Evolutionary conservation across 2,888 invertebrate species (phyloP), one percentile per base, ranked within the genome.

Genomic region (Plusia festucae): DNA sequence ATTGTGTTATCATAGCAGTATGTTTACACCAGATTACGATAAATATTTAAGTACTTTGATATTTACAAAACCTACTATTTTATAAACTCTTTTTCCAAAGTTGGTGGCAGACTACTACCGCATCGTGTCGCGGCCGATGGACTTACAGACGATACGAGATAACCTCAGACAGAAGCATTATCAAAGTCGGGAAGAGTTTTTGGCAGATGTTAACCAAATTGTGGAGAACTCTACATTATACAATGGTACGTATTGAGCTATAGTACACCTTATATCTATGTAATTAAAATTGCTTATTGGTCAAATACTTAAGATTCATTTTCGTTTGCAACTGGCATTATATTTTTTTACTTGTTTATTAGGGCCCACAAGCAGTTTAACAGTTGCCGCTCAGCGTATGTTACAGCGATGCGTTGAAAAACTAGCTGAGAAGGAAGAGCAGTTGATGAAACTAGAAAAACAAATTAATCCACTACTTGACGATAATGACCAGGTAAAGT

Each of bases 401-500:
- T 88, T 99, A 70, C 97, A 97, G 79, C 96, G 97, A 60, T 99
- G 99, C 87, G 97, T 98, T 0, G 97, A 98, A 76, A 96, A 98
- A 76, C 94, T 99, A 46, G 97, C 97, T 0, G 99, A 99, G 87
- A 98, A 98, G 76, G 99, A 99, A 88, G 98, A 99, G 75, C 97
- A 98, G 86, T 93, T 99, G 60, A 99, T 99, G 97, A 96, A 98
- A 77, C 91, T 99, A 46, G 99, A 99, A 91, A 99, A 99, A 91
- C 98, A 98, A 24, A 99, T 99, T 80, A 99, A 99, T 95, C 99
- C 99, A 0, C 95, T 99, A 57, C 95, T 99, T 44, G 99, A 99
- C 89, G 99, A 99, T 84, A 97, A 99, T 88, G 99, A 99, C 91
- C 98, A 99, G 95, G 96, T 95, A 76, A 70, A 24, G n/a, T n/a